Percentiles rank a stretch among this genome's conserved stretches.
Evolutionary conservation across 2,113 vertebrate genomes (phyloP).

Genomic region (Anarhynchus alexandrinus): DNA sequence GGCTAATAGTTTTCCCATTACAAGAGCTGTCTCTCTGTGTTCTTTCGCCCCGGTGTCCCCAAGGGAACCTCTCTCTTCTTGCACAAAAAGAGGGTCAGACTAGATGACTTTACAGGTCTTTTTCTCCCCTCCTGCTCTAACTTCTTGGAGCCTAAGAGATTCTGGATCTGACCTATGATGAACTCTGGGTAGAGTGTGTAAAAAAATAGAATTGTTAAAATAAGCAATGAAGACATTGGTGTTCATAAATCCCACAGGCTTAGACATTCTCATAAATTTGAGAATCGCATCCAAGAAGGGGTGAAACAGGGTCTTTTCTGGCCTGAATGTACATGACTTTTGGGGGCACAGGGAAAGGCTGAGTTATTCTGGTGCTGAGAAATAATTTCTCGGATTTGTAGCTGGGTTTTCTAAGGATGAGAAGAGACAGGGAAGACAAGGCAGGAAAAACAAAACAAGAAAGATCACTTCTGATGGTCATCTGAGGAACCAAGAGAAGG

Average conservation of each 20-base stretch:
- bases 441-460: not conserved
- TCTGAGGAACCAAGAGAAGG: not conserved
- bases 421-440: not conserved
- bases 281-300: not conserved
- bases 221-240: accelerated
- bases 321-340: not conserved
- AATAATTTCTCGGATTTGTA: not conserved
- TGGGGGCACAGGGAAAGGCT: not conserved
- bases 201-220: not conserved
- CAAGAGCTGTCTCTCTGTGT: not conserved
- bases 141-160: not conserved
- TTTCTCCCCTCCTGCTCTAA: not conserved
- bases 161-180: not conserved
- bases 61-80: not conserved
- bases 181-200: not conserved
- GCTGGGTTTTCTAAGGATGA: not conserved
- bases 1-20: constrained; percentile 37
- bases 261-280: not conserved
- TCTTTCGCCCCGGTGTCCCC: not conserved
- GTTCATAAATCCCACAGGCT: not conserved
- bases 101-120: not conserved
- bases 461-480: not conserved
- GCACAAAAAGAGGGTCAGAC: not conserved
- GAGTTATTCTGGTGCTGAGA: not conserved
- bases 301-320: not conserved